Evolutionary conservation across 2,113 vertebrate genomes (phyloP), one percentile per base, ranked within the genome.

Genomic region (Scophthalmus maximus): DNA sequence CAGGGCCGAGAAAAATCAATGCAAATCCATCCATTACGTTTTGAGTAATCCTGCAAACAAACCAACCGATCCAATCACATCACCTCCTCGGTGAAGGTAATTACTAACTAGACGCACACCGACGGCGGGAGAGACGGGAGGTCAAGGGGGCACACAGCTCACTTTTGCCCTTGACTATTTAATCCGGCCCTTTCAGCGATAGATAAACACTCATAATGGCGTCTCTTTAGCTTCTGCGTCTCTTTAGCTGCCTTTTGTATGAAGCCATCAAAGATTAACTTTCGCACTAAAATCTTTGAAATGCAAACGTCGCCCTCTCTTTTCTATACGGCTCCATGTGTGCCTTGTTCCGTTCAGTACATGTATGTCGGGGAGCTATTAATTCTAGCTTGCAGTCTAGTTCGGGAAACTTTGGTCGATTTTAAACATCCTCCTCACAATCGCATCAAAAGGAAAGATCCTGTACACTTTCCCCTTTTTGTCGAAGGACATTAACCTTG

Each of bases 401-500:
- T 53, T 25, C n/a, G 29, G 11, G 2, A 52, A 25, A 25, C 20
- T 23, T 12, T 22, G 22, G 18, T n/a, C 8, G 7, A 23, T 22
- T 49, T 50, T 26, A 26, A 6, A 50, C 46, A 47, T 22, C 49
- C 22, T 25, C 25, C 8, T 25, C 27, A 44, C 26, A 6, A 44
- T 1, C n/a, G n/a, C 18, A 57, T 40, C n/a, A 42, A 58, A 46
- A 30, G 40, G 8, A 44, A 20, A 58, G 1, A 46, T 76, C 55
- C 8, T 76, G 25, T 36, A n/a, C 3, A 29, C 32, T 23, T 58
- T 27, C 9, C n/a, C 1, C 3, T 25, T 38, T 60, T 59, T 56
- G 66, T 32, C 30, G 1, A 52, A 51, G 17, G 8, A 8, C 15
- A 50, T 49, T 51, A 32, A 70, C 65, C 47, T 72, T 66, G 47